phyloP scores from a whole-genome alignment of 2,888 invertebrate genomes.

The Ecdyonurus torrentis region DNA sequence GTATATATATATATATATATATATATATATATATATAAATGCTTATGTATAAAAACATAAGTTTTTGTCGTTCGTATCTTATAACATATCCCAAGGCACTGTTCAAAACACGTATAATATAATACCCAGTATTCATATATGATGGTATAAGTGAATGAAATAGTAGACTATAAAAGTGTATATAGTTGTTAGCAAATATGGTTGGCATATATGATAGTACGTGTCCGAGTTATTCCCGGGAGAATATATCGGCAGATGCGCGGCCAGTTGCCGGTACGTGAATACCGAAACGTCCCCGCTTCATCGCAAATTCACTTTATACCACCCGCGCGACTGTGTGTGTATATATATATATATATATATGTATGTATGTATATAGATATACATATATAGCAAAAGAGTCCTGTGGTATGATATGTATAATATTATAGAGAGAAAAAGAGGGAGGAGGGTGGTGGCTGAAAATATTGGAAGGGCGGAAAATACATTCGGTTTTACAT shows the following conservation, averaged over 20 bases:
- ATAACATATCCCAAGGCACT: slow-evolving; percentile 1
- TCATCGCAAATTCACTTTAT: slow-evolving; percentile 1
- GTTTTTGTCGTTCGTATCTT: neutral
- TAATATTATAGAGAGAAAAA: neutral
- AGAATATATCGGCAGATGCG: neutral
- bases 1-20: too few relatives aligned
- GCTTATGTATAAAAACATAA: neutral
- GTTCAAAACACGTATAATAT: neutral
- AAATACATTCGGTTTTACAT: neutral
- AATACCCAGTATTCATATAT: too few relatives aligned
- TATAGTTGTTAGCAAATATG: neutral
- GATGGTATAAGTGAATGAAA: neutral
- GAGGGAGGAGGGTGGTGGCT: neutral
- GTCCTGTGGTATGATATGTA: too few relatives aligned
- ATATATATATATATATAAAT: neutral
- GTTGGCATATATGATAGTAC: neutral
- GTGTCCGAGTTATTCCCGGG: neutral
- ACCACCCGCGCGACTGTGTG: neutral
- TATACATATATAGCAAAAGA: too few relatives aligned
- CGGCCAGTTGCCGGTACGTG: neutral
- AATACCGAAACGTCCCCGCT: neutral
- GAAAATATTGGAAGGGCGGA: neutral
- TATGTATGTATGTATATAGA: too few relatives aligned
- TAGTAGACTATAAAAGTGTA: slow-evolving; percentile 2
- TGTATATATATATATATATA: too few relatives aligned